phyloP scores from a whole-genome alignment of 1,140 invertebrate genomes.

The Trichogramma pretiosum region DNA sequence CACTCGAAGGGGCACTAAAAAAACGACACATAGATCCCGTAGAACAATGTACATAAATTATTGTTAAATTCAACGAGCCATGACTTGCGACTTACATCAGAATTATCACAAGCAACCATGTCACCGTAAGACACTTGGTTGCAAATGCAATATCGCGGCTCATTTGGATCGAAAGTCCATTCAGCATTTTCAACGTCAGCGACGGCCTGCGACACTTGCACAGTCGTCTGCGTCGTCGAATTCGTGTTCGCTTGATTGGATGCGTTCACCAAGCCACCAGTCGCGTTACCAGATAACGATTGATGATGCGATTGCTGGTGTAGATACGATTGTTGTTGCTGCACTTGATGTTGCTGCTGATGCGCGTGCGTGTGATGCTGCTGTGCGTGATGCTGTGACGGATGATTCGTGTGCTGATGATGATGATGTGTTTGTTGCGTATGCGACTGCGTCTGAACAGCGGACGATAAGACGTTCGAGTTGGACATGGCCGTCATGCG shows the following conservation, averaged over 20 bases:
- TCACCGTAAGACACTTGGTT: conserved; percentile 98
- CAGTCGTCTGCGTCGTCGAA: conserved; percentile 28
- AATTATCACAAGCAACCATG: conserved; percentile 99
- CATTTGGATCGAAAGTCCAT: conserved; percentile 83
- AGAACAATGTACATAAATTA: neutral
- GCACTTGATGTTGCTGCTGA: conserved; percentile 8
- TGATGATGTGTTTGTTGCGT: too few species aligned
- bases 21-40: neutral
- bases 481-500: conserved; percentile 41
- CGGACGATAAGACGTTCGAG: conserved; percentile 36
- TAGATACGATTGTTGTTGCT: neutral
- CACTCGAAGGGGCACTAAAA: conserved; percentile 90
- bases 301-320: conserved; percentile 3
- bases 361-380: conserved; percentile 19
- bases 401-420: too few species aligned
- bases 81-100: conserved; percentile 60
- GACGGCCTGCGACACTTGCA: conserved; percentile 34
- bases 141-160: conserved; percentile 94
- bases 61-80: neutral
- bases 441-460: too few species aligned
- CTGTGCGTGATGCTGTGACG: too few species aligned
- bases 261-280: neutral
- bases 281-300: neutral
- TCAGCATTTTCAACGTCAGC: conserved; percentile 52
- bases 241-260: neutral